Base-by-base conservation (phyloP, 2,888 invertebrate genomes). In the Enchytraeus crypticus region DNA sequence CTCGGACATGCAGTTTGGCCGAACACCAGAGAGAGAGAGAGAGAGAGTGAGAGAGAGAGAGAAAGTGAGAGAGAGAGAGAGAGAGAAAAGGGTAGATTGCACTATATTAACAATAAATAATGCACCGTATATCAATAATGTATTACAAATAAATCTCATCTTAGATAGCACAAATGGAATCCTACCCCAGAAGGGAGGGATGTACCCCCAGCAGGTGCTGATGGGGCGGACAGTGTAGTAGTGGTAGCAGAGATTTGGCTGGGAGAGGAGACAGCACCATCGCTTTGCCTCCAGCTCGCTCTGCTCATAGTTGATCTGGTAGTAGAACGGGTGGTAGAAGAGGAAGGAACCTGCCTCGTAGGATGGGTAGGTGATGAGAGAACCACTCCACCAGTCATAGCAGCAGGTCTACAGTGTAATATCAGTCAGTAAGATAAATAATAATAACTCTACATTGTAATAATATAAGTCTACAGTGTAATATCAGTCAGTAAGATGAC, bases 261-360 rank as follows among this genome's bases (percentile, higher is more conserved):
- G n/a, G 26, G 30, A 29, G n/a, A n/a, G n/a, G 38, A 8, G 38
- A 34, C 60, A 60, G 26, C 60, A 60, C 60, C 60, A 60, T 27
- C 33, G 30, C 18, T 60, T 60, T 23, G 60, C 33, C 18, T 5
- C 5, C 18, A 57, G 14, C 4, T 57, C 57, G 8, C 32, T 47
- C 23, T 45, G 30, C 18, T 14, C 26, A 32, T 54, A 23, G 45
- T 45, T 30, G n/a, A 14, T 26, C 8, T 3, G 1, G n/a, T 46
- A 5, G 38, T 21, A 32, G 49, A 47, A 49, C 27, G 54, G 54
- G 33, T 61, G 57, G 32, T 51, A 53, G 26, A 53, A 30, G n/a
- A 53, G 47, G 8, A 61, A 21, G 14, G 58, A 57, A n/a, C 61
- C 61, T 30, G 49, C 46, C 8, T 30, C 29, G n/a, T 18, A 34